These are phyloP conservation scores for Drosophila tani DNA, from an alignment of 1,140 invertebrate genomes.

Conservation along the genomic window DNA sequence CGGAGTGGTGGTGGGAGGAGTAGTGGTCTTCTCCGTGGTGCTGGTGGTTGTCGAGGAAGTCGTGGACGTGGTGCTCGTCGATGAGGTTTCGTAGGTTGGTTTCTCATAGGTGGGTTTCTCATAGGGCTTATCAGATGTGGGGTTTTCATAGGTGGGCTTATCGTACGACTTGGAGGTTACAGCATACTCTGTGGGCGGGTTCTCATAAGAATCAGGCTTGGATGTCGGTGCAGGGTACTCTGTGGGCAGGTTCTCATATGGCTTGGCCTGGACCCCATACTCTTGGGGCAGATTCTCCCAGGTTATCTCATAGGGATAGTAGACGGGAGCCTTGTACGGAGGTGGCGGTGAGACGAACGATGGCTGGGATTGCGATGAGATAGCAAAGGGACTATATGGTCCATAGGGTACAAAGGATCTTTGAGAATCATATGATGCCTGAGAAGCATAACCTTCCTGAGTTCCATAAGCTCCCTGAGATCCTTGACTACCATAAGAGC, in stretches of 20 bases:
- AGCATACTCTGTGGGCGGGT: constrained; percentile 15
- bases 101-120: not conserved
- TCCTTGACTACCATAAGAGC: not conserved
- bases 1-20: not conserved
- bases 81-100: not conserved
- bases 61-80: not conserved
- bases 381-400: constrained; percentile 8
- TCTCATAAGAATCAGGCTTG: not conserved
- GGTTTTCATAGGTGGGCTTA: not conserved
- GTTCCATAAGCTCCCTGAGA: not conserved
- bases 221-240: not conserved
- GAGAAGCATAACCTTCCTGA: not conserved
- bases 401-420: constrained; percentile 1
- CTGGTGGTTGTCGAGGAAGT: not conserved
- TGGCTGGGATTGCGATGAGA: constrained; percentile 1
- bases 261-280: not conserved
- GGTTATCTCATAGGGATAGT: constrained; percentile 31
- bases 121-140: not conserved
- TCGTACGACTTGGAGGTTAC: constrained; percentile 3
- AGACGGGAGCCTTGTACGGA: constrained; percentile 16
- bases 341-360: constrained; percentile 20
- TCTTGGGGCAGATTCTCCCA: constrained; percentile 39
- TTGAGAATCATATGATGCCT: not conserved
- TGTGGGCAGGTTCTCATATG: not conserved
- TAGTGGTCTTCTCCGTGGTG: not conserved